These are phyloP conservation scores for Scaptomyza reducta DNA, from an alignment of 2,888 invertebrate genomes.

Conservation along the genomic window DNA sequence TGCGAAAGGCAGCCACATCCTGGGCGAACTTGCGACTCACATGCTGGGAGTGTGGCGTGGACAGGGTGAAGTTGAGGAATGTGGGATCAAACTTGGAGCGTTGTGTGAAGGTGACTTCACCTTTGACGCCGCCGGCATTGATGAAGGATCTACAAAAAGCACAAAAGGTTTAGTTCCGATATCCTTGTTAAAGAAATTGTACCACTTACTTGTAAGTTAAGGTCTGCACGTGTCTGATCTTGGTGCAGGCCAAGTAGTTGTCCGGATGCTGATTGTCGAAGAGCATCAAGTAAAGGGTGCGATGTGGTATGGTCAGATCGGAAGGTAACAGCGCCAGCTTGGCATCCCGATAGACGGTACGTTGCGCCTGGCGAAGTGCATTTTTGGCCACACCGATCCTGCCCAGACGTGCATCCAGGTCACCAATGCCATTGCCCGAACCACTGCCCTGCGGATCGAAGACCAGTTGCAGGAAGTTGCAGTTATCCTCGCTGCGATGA, in stretches of 20 bases:
- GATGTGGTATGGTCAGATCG: constrained; percentile 90
- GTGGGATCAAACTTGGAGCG: constrained; percentile 93
- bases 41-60: constrained; percentile 88
- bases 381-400: constrained; percentile 89
- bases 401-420: constrained; percentile 91
- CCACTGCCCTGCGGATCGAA: constrained; percentile 92
- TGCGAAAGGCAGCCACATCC: constrained; percentile 89
- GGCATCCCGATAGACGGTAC: constrained; percentile 88
- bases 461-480: constrained; percentile 92
- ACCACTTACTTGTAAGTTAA: constrained; percentile 88
- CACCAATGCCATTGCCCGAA: constrained; percentile 89
- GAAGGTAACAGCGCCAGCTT: constrained; percentile 89
- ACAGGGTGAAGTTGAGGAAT: constrained; percentile 89
- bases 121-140: constrained; percentile 91
- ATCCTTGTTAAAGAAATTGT: neutral
- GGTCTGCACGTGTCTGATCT: constrained; percentile 88
- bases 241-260: constrained; percentile 92
- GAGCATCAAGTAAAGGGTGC: constrained; percentile 92
- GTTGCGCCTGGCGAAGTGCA: constrained; percentile 85
- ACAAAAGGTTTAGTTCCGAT: rapidly evolving
- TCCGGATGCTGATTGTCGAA: constrained; percentile 91
- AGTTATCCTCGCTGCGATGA: constrained; percentile 90
- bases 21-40: constrained; percentile 90
- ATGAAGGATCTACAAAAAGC: constrained; percentile 87
- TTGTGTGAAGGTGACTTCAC: constrained; percentile 91